Base-by-base conservation (phyloP, 2,113 vertebrate species). In the Pseudorasbora parva region DNA sequence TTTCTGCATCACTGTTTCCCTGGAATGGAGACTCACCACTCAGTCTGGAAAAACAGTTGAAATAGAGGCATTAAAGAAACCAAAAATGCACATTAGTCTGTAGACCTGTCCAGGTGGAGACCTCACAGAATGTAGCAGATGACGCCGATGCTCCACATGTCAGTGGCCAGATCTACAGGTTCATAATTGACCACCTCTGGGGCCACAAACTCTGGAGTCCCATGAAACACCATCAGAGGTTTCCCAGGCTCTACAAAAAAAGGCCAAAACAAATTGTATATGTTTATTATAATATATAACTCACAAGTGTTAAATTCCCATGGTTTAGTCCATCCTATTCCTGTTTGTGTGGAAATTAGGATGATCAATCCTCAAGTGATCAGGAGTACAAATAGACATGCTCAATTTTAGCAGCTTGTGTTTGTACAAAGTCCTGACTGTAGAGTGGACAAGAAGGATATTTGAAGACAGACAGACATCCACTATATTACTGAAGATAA, bases 61-160 rank as follows among this genome's bases (percentile, higher is more conserved):
- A 49, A 37, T 12, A 3, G 41, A 68, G 17, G 6, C 23, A n/a
- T 41, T 11, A 57, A 21, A 43, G 33, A 25, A 8, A 15, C 10
- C 11, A 69, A 47, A 47, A 54, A 21, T 1, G 1, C 3, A 21
- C 30, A 19, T 37, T 10, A 5, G 17, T 33, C 30, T 0, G 14
- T 2, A 33, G 17, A 17, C 5, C 0, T 7, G 17, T 66, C 8
- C 3, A 30, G 2, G 21, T 23, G 10, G 11, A 14, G 37, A 41
- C 4, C 96, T 93, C 90, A 97, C 96, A 97, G 85, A 84, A 97
- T 95, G 82, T 94, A 97, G 87, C 95, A 96, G 91, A 97, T 96
- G 83, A 97, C 95, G 12, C 96, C 96, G 1, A 97, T 93, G 0
- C 96, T 97, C 96, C 96, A 97, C 94, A 96, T 94, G 91, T 97